A percentile compares a stretch with the other conserved stretches of the same genome.
Evolutionary conservation across 2,797 vertebrate genomes (phyloP).

Genomic region (Scleropages formosus): DNA sequence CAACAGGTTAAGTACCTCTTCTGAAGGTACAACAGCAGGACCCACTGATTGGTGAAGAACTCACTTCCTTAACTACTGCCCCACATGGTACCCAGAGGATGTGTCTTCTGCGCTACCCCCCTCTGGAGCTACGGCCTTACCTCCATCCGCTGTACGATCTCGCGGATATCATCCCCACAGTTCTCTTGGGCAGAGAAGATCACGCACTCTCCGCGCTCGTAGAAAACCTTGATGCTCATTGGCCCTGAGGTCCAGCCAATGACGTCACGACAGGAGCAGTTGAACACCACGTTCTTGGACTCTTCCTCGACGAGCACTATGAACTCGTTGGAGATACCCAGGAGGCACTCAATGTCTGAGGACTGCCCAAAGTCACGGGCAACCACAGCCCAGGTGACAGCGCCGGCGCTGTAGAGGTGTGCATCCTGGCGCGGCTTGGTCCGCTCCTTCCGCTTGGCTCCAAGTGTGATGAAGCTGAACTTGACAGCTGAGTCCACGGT

Average conservation of each 20-base stretch:
- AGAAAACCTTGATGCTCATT: constrained; percentile 92
- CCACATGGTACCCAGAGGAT: too few relatives aligned
- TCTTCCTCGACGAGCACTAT: constrained; percentile 92
- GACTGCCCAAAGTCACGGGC: constrained; percentile 89
- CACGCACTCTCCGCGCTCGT: constrained; percentile 92
- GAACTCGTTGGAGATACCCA: constrained; percentile 94
- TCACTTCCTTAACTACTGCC: too few relatives aligned
- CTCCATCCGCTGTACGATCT: constrained; percentile 89
- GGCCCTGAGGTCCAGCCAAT: constrained; percentile 95
- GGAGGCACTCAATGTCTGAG: constrained; percentile 83
- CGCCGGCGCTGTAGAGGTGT: constrained; percentile 84
- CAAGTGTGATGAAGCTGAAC: constrained; percentile 96
- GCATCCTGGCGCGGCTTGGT: constrained; percentile 86
- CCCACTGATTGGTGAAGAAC: too few relatives aligned
- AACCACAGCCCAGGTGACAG: constrained; percentile 88
- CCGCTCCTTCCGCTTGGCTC: constrained; percentile 93
- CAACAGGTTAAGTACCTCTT: not conserved
- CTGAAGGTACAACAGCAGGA: not conserved
- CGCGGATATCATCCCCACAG: constrained; percentile 85
- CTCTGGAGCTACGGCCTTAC: constrained; percentile 68
- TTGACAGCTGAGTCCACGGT: constrained; percentile 89
- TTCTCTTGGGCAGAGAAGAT: constrained; percentile 85
- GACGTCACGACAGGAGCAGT: constrained; percentile 95
- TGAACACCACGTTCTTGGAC: constrained; percentile 93
- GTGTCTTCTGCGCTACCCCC: too few relatives aligned